Evolutionary conservation across 2,797 vertebrate genomes (phyloP), one percentile per base, ranked within the genome.

Genomic region (Gymnoscopelus braueri): DNA sequence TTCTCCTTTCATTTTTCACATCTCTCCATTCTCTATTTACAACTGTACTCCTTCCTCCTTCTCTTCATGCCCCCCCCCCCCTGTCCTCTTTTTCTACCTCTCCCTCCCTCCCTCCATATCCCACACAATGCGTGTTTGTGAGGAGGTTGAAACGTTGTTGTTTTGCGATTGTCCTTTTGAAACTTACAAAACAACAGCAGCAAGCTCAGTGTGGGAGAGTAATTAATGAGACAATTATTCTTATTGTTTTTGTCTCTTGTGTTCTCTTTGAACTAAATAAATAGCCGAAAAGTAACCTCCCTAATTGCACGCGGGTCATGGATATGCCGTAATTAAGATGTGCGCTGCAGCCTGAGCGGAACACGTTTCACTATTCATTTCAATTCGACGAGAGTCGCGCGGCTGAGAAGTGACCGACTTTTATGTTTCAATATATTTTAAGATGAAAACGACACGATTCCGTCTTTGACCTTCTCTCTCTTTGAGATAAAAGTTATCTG

Each of bases 191-290:
- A 82, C 84, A 83, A 58, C 71, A 50, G 76, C 69, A 74, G 69
- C 79, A 67, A 88, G 84, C 67, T 83, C 66, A 60, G 73, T 78
- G 73, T 71, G 73, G 79, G 72, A 67, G 78, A 84, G 79, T 89
- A 88, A 90, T 90, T 87, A 90, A 91, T 83, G 86, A 90, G 83
- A 90, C 85, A 89, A 88, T 87, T 89, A 82, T 69, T 29, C 24
- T 5, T 65, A 71, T 79, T 44, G 39, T 10, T 78, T 57, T 35
- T 52, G 59, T 73, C 67, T 59, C 63, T 78, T 83, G 68, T 76
- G 76, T 74, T 84, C 78, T 72, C 71, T 87, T 74, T 79, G 72
- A 85, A 78, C 80, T 65, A 79, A 88, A 84, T 67, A 86, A 89
- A 88, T 77, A 83, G 74, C 81, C 79, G 74, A 88, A 84, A 90